Conservation (phyloP, 2,113 vertebrate species). For the Bungarus multicinctus region DNA sequence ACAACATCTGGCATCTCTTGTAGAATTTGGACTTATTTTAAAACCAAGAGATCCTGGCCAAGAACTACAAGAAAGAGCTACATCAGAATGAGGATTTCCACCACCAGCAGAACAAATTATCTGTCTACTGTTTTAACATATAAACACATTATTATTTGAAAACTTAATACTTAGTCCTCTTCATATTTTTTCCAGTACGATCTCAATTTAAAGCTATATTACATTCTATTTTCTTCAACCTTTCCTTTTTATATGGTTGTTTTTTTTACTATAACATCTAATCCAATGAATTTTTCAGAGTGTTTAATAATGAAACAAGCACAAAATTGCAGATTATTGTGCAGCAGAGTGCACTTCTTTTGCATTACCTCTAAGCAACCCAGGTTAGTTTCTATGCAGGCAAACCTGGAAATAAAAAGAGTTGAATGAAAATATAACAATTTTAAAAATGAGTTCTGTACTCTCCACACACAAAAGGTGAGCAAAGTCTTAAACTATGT, state of each 20-base stretch:
- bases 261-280: not conserved
- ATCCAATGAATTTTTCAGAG: not conserved
- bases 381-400: not conserved
- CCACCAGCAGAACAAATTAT: not conserved
- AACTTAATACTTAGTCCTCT: not conserved
- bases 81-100: not conserved
- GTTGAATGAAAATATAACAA: not conserved
- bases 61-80: not conserved
- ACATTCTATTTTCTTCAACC: not conserved
- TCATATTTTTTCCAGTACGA: not conserved
- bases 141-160: not conserved
- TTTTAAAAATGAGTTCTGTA: not conserved
- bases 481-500: not conserved
- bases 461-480: not conserved
- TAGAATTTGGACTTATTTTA: not conserved
- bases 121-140: not conserved
- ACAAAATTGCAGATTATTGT: not conserved
- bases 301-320: not conserved
- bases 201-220: not conserved
- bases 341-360: not conserved
- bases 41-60: not conserved
- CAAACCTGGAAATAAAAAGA: not conserved
- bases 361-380: not conserved
- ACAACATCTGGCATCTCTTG: not conserved
- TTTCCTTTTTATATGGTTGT: not conserved